Conservation (phyloP, 2,888 invertebrate genomes). For the Leistus spinibarbis region DNA sequence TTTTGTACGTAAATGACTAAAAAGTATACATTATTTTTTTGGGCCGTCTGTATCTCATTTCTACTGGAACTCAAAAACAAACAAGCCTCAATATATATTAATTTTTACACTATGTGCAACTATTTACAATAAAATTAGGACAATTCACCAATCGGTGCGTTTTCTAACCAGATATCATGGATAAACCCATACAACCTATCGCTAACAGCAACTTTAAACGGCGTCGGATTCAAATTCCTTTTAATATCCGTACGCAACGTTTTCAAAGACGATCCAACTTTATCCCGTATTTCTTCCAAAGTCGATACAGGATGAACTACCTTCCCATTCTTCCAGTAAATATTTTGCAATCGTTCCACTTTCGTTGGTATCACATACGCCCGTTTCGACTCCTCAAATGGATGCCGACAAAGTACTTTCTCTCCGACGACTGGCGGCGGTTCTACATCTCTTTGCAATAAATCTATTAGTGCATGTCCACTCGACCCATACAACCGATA, state of each 20-base stretch:
- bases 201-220: slow-evolving; percentile 95
- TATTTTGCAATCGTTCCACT: slow-evolving; percentile 82
- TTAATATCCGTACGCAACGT: slow-evolving; percentile 91
- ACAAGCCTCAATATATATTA: background rate
- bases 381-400: slow-evolving; percentile 95
- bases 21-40: too few species aligned
- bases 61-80: too few species aligned
- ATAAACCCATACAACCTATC: slow-evolving; percentile 92
- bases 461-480: slow-evolving; percentile 89
- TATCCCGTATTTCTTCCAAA: slow-evolving; percentile 75
- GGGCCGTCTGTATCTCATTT: too few species aligned
- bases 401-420: slow-evolving; percentile 92
- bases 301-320: slow-evolving; percentile 71
- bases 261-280: slow-evolving; percentile 78
- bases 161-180: slow-evolving; percentile 94
- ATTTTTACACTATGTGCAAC: background rate
- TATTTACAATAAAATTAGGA: slow-evolving; percentile 59
- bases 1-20: too few species aligned
- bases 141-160: slow-evolving; percentile 96
- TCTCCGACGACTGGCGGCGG: slow-evolving; percentile 77
- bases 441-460: slow-evolving; percentile 84
- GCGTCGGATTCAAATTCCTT: slow-evolving; percentile 94
- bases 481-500: slow-evolving; percentile 77
- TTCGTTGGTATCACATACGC: slow-evolving; percentile 92
- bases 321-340: slow-evolving; percentile 87